Base-by-base conservation (phyloP, 2,797 vertebrate genomes). In the Gymnoscopelus microlampas region DNA sequence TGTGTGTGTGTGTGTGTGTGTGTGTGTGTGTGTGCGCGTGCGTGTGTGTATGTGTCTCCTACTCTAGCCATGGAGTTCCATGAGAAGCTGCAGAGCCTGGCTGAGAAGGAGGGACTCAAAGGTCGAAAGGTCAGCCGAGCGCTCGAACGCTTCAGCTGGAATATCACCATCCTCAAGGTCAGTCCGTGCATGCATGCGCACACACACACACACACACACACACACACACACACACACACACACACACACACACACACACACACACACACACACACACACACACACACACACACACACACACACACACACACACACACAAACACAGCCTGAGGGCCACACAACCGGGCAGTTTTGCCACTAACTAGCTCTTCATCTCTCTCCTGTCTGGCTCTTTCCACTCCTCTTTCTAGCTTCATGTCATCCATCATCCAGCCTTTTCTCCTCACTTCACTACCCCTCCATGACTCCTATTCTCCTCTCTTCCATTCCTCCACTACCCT, bases 131-230 rank as follows among this genome's bases (percentile, higher is more conserved):
- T 96, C 57, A 94, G 92, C 35, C 96, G 96, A 74, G 96, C 97
- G 0, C 88, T 98, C 79, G 97, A 98, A 90, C 96, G 94, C 80
- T 98, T 98, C 87, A 96, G 96, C 0, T 98, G 97, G 97, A 98
- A 98, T 83, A 97, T 98, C 81, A 98, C 97, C 53, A 97, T 98
- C 90, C 88, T 98, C 49, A 98, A 98, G 96, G 97, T 98, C 94
- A 81, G 78, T 63, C 3, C 15, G 47, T 24, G 32, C 48, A 54
- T 63, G 59, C 3, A 67, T 69, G 35, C 26, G 56, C 67, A 69
- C 63, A 70, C 71, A 70, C 39, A 23, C 44, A 49, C 60, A 14
- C 19, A 13, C 60, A 49, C 60, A 10, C 59, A 47, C 39, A 14
- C 59, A 47, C 44, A 24, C 19, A 24, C 39, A 6, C 39, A 39